Conservation (phyloP, 2,797 vertebrate species). For the Myotis planiceps region DNA sequence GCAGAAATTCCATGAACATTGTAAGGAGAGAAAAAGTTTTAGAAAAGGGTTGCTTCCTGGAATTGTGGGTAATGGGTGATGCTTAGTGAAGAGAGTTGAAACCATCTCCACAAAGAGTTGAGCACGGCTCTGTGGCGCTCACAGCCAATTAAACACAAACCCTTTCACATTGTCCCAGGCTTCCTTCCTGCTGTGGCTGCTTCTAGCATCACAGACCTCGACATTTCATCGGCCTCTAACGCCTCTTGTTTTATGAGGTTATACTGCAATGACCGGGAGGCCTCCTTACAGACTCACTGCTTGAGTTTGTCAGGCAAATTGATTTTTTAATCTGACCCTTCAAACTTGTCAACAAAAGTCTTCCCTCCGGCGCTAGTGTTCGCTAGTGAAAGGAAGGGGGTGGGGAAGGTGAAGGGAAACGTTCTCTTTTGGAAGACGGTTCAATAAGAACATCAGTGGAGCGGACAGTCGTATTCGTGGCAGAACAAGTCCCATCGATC, state of each 20-base stretch:
- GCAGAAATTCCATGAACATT: not conserved
- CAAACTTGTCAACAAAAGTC: conserved; percentile 15
- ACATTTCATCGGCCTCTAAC: not conserved
- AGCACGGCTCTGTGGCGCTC: not conserved
- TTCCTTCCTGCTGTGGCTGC: not conserved
- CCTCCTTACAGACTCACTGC: not conserved
- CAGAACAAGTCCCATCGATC: conserved; percentile 41
- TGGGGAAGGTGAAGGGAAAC: conserved; percentile 5
- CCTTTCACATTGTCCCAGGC: conserved; percentile 16
- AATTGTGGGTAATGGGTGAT: conserved; percentile 23
- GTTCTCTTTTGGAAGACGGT: conserved; percentile 26
- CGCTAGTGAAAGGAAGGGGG: not conserved
- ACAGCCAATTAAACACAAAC: conserved; percentile 27
- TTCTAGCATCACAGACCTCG: not conserved
- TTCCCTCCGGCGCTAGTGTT: not conserved
- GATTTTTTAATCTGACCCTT: conserved; percentile 16
- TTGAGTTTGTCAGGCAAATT: not conserved
- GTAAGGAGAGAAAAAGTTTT: not conserved
- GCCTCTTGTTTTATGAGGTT: not conserved
- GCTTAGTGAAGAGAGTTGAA: conserved; percentile 11
- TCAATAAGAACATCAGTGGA: not conserved
- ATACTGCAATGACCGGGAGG: not conserved
- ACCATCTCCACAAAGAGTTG: not conserved
- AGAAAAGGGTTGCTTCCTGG: not conserved
- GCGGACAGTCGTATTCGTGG: not conserved